Percentiles rank a stretch among this genome's conserved stretches.
Conservation (phyloP, 2,797 vertebrate genomes). For the Spheniscus humboldti region DNA sequence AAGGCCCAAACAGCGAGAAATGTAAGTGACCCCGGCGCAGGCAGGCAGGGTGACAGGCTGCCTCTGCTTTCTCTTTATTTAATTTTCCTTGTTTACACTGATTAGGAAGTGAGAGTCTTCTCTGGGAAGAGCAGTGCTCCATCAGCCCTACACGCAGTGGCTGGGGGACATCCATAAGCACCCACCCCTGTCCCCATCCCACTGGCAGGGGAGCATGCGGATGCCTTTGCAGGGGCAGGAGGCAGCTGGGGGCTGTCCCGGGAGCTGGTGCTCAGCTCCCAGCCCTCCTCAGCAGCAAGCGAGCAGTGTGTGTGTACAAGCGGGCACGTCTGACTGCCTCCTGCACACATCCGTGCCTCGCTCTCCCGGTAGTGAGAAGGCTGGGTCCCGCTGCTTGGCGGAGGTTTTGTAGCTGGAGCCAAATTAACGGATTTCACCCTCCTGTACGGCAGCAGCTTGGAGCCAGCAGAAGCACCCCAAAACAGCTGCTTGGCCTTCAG, state of each 20-base stretch:
- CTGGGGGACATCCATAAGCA: neutral
- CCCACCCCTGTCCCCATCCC: neutral
- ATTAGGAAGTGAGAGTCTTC: neutral
- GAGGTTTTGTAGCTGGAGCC: neutral
- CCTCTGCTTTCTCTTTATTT: conserved; percentile 47
- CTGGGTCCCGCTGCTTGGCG: accelerated
- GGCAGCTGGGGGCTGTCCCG: neutral
- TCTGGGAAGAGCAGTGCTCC: neutral
- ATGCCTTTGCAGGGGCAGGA: neutral
- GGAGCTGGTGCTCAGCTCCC: neutral
- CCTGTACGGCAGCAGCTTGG: neutral
- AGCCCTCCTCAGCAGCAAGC: neutral
- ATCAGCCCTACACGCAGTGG: neutral
- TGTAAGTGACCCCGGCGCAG: neutral
- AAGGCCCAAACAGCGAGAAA: neutral
- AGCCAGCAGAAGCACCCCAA: neutral
- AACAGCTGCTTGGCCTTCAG: neutral
- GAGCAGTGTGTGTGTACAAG: accelerated
- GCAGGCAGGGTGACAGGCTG: neutral
- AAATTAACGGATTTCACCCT: neutral
- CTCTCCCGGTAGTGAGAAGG: neutral
- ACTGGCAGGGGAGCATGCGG: accelerated
- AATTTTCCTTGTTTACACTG: neutral
- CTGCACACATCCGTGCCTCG: accelerated
- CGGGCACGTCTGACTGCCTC: neutral